A percentile compares a stretch with the other conserved stretches of the same genome.
Evolutionary conservation across 2,888 invertebrate species (phyloP).

Genomic region (Syrista parreyssii): DNA sequence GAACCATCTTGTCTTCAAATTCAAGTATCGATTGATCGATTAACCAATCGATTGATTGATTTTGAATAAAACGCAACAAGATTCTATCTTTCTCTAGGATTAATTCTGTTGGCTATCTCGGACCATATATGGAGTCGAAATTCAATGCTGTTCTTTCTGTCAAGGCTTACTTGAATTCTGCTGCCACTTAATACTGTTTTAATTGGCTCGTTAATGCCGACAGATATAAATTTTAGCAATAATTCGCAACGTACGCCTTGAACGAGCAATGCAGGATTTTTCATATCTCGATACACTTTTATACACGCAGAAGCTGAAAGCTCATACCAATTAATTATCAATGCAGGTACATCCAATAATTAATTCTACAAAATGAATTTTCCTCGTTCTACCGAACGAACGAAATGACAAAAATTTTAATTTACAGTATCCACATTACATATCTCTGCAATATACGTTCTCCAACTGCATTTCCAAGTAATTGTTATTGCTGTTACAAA

Average conservation of each 20-base stretch:
- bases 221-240: background rate
- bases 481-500: background rate
- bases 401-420: background rate
- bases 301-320: background rate
- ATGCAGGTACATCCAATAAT: too few species aligned
- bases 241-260: background rate
- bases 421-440: background rate
- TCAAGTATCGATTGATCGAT: background rate
- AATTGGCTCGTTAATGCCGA: background rate
- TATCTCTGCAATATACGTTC: background rate
- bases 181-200: background rate
- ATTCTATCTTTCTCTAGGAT: background rate
- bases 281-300: background rate
- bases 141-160: background rate
- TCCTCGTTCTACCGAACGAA: background rate
- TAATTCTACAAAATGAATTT: too few species aligned
- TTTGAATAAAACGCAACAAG: background rate
- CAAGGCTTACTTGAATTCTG: background rate
- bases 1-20: background rate
- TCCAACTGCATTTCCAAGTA: background rate
- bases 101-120: background rate
- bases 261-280: background rate
- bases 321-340: background rate
- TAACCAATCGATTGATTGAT: background rate
- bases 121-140: background rate